These are phyloP conservation scores for Alfaro cultratus DNA, from an alignment of 2,797 vertebrate genomes.

Conservation along the genomic window DNA sequence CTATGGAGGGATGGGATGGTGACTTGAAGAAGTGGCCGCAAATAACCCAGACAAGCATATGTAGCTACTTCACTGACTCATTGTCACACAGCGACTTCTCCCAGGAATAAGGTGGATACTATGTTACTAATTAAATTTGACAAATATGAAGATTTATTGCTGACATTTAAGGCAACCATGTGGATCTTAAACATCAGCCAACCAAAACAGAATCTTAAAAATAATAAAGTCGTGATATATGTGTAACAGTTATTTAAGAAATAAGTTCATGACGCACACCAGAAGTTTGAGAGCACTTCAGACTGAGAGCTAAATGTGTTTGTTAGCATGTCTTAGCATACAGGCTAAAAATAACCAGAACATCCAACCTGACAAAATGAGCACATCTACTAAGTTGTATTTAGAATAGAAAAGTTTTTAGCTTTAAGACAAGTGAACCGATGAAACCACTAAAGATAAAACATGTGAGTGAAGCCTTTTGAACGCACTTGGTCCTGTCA, in stretches of 20 bases:
- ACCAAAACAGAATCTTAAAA: not conserved
- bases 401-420: not conserved
- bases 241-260: not conserved
- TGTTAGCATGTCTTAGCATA: slow-evolving; percentile 31
- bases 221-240: not conserved
- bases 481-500: not conserved
- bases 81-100: too few species aligned
- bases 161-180: not conserved
- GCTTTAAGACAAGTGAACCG: not conserved
- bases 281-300: not conserved
- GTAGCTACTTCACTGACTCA: too few species aligned
- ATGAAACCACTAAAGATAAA: not conserved
- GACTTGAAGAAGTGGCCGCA: too few species aligned
- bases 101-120: too few species aligned
- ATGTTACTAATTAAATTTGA: not conserved
- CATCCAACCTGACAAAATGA: not conserved
- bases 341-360: slow-evolving; percentile 6
- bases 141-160: not conserved
- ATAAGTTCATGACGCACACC: not conserved
- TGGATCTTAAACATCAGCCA: not conserved
- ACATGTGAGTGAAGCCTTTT: not conserved
- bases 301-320: not conserved
- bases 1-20: too few species aligned
- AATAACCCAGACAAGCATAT: too few species aligned
- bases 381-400: not conserved